A percentile compares a stretch with the other conserved stretches of the same genome.
phyloP scores from a whole-genome alignment of 2,113 vertebrate species.

The Dromaius novaehollandiae region DNA sequence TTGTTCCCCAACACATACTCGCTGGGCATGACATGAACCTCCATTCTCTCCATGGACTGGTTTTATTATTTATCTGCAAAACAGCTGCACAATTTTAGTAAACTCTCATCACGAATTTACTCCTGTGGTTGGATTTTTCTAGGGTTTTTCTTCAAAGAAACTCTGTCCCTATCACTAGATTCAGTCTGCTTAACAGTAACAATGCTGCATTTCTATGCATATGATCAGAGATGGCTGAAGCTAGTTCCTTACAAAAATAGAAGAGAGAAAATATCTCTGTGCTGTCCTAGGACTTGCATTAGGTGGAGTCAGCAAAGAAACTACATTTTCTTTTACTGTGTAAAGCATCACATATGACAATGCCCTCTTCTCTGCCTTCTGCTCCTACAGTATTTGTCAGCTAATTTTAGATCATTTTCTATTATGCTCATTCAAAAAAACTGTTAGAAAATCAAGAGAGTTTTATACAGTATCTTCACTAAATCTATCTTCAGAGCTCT shows the following conservation, averaged over 20 bases:
- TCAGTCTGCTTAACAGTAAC: background rate
- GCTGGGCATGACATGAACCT: background rate
- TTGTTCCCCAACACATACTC: background rate
- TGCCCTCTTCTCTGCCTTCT: background rate
- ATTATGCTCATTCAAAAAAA: background rate
- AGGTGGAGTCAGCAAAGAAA: background rate
- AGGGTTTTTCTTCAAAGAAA: conserved; percentile 27
- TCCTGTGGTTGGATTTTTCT: background rate
- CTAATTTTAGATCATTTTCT: background rate
- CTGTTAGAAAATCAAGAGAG: background rate
- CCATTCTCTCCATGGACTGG: background rate
- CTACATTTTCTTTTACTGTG: background rate
- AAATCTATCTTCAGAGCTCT: background rate
- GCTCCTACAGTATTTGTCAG: background rate
- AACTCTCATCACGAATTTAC: background rate
- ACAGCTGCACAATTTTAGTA: background rate
- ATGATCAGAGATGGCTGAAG: conserved; percentile 13
- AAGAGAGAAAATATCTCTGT: background rate
- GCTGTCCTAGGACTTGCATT: background rate
- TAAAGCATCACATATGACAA: background rate
- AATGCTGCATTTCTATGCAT: background rate
- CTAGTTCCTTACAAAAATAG: background rate
- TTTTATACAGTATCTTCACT: background rate
- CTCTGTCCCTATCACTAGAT: background rate
- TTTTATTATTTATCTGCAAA: background rate